Evolutionary conservation across 2,113 vertebrate genomes (phyloP).

Genomic region (Himantopus leucocephalus): DNA sequence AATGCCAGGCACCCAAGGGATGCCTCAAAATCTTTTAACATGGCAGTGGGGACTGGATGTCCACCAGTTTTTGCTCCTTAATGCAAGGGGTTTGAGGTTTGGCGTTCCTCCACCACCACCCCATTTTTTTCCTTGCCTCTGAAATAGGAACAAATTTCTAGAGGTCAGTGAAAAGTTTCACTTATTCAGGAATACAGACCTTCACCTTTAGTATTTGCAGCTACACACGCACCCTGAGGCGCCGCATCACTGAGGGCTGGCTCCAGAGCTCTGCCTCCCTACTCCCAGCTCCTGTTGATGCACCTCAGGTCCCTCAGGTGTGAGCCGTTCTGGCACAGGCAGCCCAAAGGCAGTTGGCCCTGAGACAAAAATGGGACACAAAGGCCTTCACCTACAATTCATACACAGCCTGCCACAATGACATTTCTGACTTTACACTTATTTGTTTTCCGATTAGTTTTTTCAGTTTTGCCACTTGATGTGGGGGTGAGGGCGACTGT

Average conservation of each 20-base stretch:
- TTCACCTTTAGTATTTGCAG: neutral
- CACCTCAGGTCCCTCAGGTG: neutral
- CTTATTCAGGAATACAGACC: neutral
- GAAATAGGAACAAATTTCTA: neutral
- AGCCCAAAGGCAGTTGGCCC: neutral
- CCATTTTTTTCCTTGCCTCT: neutral
- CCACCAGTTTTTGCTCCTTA: neutral
- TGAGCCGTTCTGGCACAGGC: neutral
- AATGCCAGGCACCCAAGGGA: neutral
- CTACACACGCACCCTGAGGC: rapidly evolving
- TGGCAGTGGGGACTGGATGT: neutral
- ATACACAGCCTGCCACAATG: neutral
- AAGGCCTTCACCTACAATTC: neutral
- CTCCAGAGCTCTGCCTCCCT: neutral
- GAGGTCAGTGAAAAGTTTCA: neutral
- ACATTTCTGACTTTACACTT: neutral
- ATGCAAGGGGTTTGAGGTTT: neutral
- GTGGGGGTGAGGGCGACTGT: neutral
- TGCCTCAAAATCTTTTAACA: neutral
- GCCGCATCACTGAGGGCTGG: neutral
- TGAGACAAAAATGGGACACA: rapidly evolving
- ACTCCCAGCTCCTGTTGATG: neutral
- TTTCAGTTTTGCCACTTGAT: neutral
- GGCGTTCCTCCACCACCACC: neutral
- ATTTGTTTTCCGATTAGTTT: neutral